Evolutionary conservation across 53 echinoderm and acorn worm genomes (phyloP).

Genomic region (Luidia sarsii): DNA sequence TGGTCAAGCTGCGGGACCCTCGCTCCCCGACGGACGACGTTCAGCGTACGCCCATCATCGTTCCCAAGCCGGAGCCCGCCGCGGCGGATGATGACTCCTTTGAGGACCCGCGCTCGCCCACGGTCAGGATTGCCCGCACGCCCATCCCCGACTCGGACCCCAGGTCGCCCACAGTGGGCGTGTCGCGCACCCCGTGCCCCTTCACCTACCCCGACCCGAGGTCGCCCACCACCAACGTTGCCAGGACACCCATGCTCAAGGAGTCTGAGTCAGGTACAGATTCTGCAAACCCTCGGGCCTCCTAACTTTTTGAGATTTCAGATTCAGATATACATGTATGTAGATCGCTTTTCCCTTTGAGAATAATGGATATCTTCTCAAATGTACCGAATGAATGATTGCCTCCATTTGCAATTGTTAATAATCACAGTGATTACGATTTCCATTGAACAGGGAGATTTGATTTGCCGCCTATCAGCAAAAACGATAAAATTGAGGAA

Average conservation of each 20-base stretch:
- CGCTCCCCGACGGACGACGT: conserved; percentile 85
- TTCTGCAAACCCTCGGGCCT: too few species aligned
- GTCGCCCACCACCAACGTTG: conserved; percentile 72
- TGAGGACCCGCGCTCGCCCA: conserved; percentile 81
- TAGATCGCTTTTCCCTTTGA: too few species aligned
- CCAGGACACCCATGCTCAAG: conserved; percentile 81
- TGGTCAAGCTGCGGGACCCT: conserved; percentile 75
- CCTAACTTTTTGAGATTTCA: too few species aligned
- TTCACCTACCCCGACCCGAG: conserved; percentile 79
- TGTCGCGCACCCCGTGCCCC: conserved; percentile 63
- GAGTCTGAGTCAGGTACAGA: conserved; percentile 47
- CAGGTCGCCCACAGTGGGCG: conserved; percentile 82
- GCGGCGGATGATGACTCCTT: conserved; percentile 36
- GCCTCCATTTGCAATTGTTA: too few species aligned
- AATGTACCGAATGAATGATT: too few species aligned
- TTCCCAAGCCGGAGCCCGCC: conserved; percentile 50
- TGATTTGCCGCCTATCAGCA: conserved; percentile 20
- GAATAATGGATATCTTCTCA: too few species aligned
- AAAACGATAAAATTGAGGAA: conserved; percentile 37
- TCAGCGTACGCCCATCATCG: conserved; percentile 77
- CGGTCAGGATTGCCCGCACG: conserved; percentile 66
- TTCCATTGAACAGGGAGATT: conserved; percentile 3
- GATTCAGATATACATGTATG: too few species aligned
- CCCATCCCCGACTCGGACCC: conserved; percentile 84
- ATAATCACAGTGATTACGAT: too few species aligned